Conservation (phyloP, 1,140 invertebrate genomes). For the Scaptomyza montana region DNA sequence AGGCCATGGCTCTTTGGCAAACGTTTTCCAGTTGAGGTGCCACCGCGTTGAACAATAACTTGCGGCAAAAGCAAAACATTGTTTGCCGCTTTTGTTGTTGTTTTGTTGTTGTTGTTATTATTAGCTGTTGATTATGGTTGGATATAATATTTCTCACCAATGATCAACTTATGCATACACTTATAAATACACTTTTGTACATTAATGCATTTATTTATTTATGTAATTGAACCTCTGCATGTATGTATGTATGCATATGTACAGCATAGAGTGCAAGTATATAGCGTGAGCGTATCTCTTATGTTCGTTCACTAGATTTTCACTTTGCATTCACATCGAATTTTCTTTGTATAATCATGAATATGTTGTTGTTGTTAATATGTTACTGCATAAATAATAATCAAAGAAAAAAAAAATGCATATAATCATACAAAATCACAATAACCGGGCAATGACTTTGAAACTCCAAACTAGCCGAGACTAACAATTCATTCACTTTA, state of each 20-base stretch:
- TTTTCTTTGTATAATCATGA: constrained; percentile 66
- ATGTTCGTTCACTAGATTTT: constrained; percentile 57
- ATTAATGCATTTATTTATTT: constrained; percentile 1
- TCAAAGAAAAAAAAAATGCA: constrained; percentile 21
- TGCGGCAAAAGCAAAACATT: constrained; percentile 53
- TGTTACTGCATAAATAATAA: constrained; percentile 41
- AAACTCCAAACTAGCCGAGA: constrained; percentile 31
- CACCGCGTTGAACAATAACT: constrained; percentile 33
- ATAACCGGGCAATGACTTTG: constrained; percentile 47
- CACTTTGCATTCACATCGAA: constrained; percentile 75
- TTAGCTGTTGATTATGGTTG: constrained; percentile 35
- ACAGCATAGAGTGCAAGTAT: no score
- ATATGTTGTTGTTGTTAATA: constrained; percentile 16
- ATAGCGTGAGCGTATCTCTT: constrained; percentile 32
- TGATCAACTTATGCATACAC: constrained; percentile 8
- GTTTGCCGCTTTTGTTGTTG: constrained; percentile 18
- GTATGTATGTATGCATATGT: constrained; percentile 38
- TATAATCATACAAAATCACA: constrained; percentile 49
- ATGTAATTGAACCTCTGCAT: constrained; percentile 23
- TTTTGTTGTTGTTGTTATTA: constrained; percentile 28
- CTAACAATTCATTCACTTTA: neutral
- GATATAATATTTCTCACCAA: constrained; percentile 10
- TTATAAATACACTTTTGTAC: neutral
- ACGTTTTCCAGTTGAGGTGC: constrained; percentile 19
- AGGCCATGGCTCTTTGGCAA: constrained; percentile 55